These are phyloP conservation scores for Rutilus rutilus DNA, from an alignment of 2,113 vertebrate species.

Conservation along the genomic window DNA sequence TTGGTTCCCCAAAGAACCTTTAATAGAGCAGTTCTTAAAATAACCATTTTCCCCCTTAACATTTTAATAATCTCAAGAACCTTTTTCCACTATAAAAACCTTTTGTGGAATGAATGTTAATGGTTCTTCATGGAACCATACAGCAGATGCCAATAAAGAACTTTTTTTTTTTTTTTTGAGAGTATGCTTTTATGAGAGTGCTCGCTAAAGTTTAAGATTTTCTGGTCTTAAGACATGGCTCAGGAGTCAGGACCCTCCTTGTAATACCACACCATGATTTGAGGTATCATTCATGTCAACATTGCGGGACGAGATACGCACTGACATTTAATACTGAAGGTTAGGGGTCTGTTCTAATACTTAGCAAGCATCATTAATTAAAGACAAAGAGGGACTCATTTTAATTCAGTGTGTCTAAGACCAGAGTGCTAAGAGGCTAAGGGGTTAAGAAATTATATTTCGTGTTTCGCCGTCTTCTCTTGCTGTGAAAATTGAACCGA, in stretches of 20 bases:
- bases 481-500: slow-evolving; percentile 42
- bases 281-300: neutral
- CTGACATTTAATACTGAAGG: neutral
- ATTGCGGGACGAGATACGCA: neutral
- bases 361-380: slow-evolving; percentile 15
- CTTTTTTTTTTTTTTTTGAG: neutral
- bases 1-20: neutral
- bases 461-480: slow-evolving; percentile 16
- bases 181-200: neutral
- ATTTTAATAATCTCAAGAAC: no score
- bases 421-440: neutral
- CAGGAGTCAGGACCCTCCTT: neutral
- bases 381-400: neutral
- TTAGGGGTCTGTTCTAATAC: slow-evolving; percentile 17
- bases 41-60: no score
- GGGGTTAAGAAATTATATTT: slow-evolving; percentile 44
- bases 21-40: neutral
- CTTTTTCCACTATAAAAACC: neutral
- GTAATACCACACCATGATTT: neutral
- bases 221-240: neutral
- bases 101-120: neutral
- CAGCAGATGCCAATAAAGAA: neutral
- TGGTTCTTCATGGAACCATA: neutral
- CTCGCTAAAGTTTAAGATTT: neutral
- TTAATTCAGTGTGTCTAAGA: slow-evolving; percentile 6